Evolutionary conservation across 1,140 invertebrate genomes (phyloP).

Genomic region (Piezodorus guildinii): DNA sequence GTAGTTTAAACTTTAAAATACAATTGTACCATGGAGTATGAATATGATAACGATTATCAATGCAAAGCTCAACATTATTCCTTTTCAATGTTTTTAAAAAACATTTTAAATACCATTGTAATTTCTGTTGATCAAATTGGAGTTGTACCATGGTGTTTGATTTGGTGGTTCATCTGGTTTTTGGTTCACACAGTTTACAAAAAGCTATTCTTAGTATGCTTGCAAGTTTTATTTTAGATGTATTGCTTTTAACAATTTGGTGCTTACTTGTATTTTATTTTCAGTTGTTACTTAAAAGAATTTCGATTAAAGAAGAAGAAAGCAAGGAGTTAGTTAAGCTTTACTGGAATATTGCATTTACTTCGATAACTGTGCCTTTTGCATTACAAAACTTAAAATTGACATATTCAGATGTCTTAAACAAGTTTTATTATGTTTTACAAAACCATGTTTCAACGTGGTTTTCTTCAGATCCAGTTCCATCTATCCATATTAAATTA

Average conservation of each 20-base stretch:
- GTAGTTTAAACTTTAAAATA: too few relatives aligned
- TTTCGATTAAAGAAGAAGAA: constrained; percentile 7
- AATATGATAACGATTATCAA: too few relatives aligned
- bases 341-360: constrained; percentile 19
- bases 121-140: constrained; percentile 21
- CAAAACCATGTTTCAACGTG: constrained; percentile 4
- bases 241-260: too few relatives aligned
- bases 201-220: not conserved
- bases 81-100: constrained; percentile 8
- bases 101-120: constrained; percentile 16
- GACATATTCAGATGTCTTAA: not conserved
- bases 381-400: constrained; percentile 15
- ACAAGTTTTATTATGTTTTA: not conserved
- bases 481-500: constrained; percentile 16
- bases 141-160: constrained; percentile 18
- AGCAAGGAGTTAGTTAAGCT: constrained; percentile 8
- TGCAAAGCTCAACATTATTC: too few relatives aligned
- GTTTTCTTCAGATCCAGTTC: not conserved
- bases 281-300: not conserved
- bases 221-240: too few relatives aligned
- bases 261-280: not conserved
- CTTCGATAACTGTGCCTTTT: constrained; percentile 17
- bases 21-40: too few relatives aligned
- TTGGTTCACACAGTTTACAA: constrained; percentile 15
- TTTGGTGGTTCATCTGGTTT: constrained; percentile 20